A percentile compares a stretch with the other conserved stretches of the same genome.
phyloP scores from a whole-genome alignment of 1,140 invertebrate genomes.

The Drosophila chauvacae region DNA sequence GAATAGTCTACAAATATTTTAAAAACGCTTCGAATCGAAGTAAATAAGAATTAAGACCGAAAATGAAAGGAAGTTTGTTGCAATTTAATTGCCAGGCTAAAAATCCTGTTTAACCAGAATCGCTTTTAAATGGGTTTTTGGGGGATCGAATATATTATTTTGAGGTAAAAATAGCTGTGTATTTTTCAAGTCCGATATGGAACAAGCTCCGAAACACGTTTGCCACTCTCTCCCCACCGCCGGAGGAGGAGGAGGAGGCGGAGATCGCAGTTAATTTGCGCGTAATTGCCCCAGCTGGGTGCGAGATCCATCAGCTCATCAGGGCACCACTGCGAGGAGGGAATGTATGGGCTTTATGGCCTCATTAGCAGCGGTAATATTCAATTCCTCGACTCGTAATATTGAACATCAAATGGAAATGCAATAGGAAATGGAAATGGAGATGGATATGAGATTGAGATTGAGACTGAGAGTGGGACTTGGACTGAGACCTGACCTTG shows the following conservation, averaged over 20 bases:
- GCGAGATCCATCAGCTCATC: slow-evolving; percentile 28
- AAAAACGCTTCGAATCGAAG: background rate
- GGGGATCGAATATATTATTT: slow-evolving; percentile 9
- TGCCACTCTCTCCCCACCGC: background rate
- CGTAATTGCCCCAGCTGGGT: slow-evolving; percentile 20
- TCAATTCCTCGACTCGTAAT: slow-evolving; percentile 27
- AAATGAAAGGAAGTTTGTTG: slow-evolving; percentile 17
- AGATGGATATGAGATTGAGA: slow-evolving; percentile 11
- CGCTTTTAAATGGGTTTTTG: slow-evolving; percentile 4
- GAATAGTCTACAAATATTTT: background rate
- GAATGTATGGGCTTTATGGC: slow-evolving; percentile 53
- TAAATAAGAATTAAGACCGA: slow-evolving; percentile 2
- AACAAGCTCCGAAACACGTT: slow-evolving; percentile 43
- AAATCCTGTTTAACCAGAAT: slow-evolving; percentile 28
- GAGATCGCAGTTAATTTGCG: slow-evolving; percentile 39
- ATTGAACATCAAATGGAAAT: slow-evolving; percentile 34
- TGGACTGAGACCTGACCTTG: slow-evolving; percentile 6
- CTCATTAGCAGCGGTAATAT: slow-evolving; percentile 64
- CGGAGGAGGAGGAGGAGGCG: background rate
- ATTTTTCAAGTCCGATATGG: slow-evolving; percentile 3
- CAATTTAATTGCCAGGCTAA: background rate
- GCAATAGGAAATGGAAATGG: slow-evolving; percentile 8
- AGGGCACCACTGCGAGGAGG: slow-evolving; percentile 1
- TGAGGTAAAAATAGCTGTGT: slow-evolving; percentile 1
- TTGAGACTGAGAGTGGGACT: background rate